Evolutionary conservation across 2,113 vertebrate species (phyloP), one percentile per base, ranked within the genome.

Genomic region (Pygoscelis antarcticus): DNA sequence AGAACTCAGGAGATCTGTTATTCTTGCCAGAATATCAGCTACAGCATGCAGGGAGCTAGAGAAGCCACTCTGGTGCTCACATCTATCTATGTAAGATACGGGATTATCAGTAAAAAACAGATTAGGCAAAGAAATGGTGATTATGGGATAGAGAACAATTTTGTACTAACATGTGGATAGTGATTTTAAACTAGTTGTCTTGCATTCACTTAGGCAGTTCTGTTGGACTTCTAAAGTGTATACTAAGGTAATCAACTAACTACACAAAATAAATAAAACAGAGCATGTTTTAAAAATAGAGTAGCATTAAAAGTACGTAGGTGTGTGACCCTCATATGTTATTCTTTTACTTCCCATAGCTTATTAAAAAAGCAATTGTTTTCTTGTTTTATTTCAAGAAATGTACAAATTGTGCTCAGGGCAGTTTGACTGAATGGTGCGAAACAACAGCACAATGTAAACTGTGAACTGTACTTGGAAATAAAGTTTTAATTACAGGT

Each of bases 381-480:
- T 96, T 90, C 20, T 47, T 87, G 49, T 77, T 92, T 91, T 92
- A 36, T 87, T 96, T 94, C 61, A 51, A 85, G 74, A 96, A 49
- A 93, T 57, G 27, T 7, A 5, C 15, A 72, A 70, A 54, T 76
- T 93, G 75, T 90, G 55, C 89, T 87, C 30, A 36, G 54, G 90
- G 80, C 62, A 80, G 49, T 95, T 90, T 88, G 64, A 77, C 75
- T 92, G 81, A 87, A 90, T 61, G 27, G 66, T 90, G 68, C 81
- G 94, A 96, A 83, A n/a, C 81, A 72, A 16, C 89, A 91, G 68
- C 36, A 38, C 84, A 32, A 7, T 75, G 66, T 87, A 96, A 96
- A 85, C 95, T 94, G 93, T 65, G 78, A 96, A 89, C 32, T 62
- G 9, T 86, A 86, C 93, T 95, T 87, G 74, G 90, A 97, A 97